Base-by-base conservation (phyloP, 2,888 invertebrate genomes). In the Gandaritis pyraliata region DNA sequence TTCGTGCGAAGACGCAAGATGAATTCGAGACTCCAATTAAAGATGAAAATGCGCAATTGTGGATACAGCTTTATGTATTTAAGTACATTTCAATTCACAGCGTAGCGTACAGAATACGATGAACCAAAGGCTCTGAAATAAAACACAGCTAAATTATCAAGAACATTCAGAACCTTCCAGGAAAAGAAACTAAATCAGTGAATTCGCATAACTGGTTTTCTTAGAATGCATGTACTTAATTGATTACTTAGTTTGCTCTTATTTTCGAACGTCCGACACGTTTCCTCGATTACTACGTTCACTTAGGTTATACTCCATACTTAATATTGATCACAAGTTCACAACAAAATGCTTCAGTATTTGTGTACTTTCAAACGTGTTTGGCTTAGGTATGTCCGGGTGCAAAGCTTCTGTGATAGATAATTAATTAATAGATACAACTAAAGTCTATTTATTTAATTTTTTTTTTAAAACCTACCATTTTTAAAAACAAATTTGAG, bases 251-350 rank as follows among this genome's bases (percentile, higher is more conserved):
- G 30, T 23, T 53, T 10, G n/a, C 30, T 49, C 13, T 54, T 48
- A 53, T 59, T 53, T 23, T 48, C 33, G 55, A 41, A 58, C 58
- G 54, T 49, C 46, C 12, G 33, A 29, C 41, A 30, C 23, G 8
- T 2, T 43, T 41, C 10, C 16, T 16, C 1, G 8, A 33, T 33
- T 33, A 5, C 23, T 23, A 6, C 23, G 3, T 23, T 6, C 10
- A 33, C 33, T 33, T 33, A 33, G 1, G 10, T 10, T 33, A 11
- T 4, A 29, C 29, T 29, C 33, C 6, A 33, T 33, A 33, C 33
- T 8, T 33, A 33, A 5, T 33, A 33, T n/a, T 39, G 10, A 39
- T 39, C 39, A 39, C 39, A 39, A 23, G 23, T 23, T 5, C 23
- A 3, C 6, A 23, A 3, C 23, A 5, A 23, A 5, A 23, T 6